phyloP scores from a whole-genome alignment of 2,113 vertebrate species.

The Grammomys dolichurus region DNA sequence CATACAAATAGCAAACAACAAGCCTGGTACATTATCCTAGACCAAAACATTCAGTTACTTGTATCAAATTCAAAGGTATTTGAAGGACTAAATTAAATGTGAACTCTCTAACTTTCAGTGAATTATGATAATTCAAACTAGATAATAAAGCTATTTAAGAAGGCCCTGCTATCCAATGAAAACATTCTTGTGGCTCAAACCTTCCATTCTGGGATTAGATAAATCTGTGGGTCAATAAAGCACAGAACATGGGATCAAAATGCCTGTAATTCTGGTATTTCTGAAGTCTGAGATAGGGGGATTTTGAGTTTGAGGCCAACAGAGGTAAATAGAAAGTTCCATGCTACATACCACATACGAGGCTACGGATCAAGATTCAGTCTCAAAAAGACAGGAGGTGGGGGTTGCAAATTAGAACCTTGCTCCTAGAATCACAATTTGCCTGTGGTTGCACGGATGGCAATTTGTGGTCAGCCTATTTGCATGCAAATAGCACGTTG shows the following conservation, averaged over 20 bases:
- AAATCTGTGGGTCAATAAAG: neutral
- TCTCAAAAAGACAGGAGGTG: neutral
- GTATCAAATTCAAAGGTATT: constrained; percentile 13
- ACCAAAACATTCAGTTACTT: neutral
- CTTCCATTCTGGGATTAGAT: neutral
- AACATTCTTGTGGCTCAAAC: neutral
- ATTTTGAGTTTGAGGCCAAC: neutral
- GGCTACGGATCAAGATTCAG: neutral
- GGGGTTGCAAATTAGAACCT: constrained; percentile 2
- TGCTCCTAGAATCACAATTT: constrained; percentile 68
- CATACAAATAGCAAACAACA: constrained; percentile 1
- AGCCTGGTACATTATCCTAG: neutral
- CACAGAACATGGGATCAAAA: neutral
- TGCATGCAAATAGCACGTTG: constrained; percentile 64
- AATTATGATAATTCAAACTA: constrained; percentile 41
- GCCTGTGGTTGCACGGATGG: constrained; percentile 71
- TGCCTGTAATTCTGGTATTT: neutral
- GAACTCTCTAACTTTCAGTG: constrained; percentile 32
- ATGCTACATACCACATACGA: neutral
- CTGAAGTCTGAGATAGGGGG: neutral
- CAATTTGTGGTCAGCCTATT: constrained; percentile 61
- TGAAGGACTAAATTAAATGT: constrained; percentile 23
- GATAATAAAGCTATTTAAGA: neutral
- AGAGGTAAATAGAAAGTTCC: neutral
- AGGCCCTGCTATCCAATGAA: neutral